Base-by-base conservation (phyloP, 2,797 vertebrate genomes). In the Sarcoramphus papa region DNA sequence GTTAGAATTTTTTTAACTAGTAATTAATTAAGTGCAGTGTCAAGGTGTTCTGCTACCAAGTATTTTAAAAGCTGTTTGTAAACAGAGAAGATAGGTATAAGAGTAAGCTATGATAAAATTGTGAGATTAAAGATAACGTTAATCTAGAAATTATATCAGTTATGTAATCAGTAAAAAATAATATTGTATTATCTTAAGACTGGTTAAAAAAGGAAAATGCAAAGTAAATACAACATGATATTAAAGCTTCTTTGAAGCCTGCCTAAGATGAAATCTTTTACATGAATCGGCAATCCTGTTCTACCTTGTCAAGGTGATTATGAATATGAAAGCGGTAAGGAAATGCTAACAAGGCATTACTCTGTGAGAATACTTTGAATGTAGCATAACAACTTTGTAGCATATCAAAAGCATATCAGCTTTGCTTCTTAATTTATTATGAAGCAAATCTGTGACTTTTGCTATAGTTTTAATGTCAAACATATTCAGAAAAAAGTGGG, bases 291-390 rank as follows among this genome's bases (percentile, higher is more conserved):
- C 35, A 84, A 78, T 59, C 80, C 48, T 90, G 41, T 64, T 90
- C 53, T 75, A 81, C 48, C 85, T 88, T 92, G 80, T 82, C 80
- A 92, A 82, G 70, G 93, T 93, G 88, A 73, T 76, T 73, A 78
- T 59, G 47, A 86, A 69, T 90, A 89, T 28, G 40, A 92, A 92
- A 84, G 30, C 10, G 2, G 40, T 60, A 88, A 86, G 57, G 24
- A 94, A 77, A 96, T 45, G 64, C 40, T 77, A 88, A 88, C 65
- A 94, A 83, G 56, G 53, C 33, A 30, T 56, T 80, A 73, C 25
- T 88, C 48, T 53, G 31, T 69, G 24, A 93, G 73, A 83, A 74
- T 64, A 78, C n/a, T 70, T 24, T 75, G 48, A 92, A 86, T 28
- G 24, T 14, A 86, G 28, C 30, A 37, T 41, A 91, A 84, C 53